Conservation (phyloP, 2,113 vertebrate species). For the Eidolon helvum region DNA sequence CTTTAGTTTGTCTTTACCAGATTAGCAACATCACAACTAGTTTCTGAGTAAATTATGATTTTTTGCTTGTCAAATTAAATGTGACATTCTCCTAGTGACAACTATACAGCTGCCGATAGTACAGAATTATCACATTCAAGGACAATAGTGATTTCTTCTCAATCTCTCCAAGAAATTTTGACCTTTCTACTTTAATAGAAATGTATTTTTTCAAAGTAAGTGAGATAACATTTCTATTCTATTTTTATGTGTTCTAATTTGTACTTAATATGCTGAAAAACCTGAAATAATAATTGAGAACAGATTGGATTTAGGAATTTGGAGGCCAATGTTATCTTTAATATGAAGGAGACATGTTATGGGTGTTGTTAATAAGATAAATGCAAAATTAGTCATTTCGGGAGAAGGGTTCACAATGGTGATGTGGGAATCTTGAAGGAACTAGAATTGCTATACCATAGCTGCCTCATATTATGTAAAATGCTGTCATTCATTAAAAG, state of each 20-base stretch:
- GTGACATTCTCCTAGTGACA: neutral
- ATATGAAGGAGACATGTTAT: neutral
- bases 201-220: neutral
- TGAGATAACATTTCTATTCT: neutral
- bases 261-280: neutral
- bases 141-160: neutral
- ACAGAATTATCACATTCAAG: neutral
- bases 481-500: neutral
- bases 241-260: neutral
- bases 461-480: neutral
- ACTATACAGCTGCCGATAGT: accelerated
- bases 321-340: neutral
- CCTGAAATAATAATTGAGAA: neutral
- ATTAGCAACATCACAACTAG: neutral
- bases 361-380: neutral
- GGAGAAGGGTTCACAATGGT: neutral
- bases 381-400: neutral
- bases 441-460: neutral
- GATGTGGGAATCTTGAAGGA: neutral
- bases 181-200: neutral
- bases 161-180: neutral
- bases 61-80: neutral
- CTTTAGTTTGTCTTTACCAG: neutral
- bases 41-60: neutral
- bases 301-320: neutral